phyloP scores from a whole-genome alignment of 2,113 vertebrate genomes.

The Sylvia atricapilla region DNA sequence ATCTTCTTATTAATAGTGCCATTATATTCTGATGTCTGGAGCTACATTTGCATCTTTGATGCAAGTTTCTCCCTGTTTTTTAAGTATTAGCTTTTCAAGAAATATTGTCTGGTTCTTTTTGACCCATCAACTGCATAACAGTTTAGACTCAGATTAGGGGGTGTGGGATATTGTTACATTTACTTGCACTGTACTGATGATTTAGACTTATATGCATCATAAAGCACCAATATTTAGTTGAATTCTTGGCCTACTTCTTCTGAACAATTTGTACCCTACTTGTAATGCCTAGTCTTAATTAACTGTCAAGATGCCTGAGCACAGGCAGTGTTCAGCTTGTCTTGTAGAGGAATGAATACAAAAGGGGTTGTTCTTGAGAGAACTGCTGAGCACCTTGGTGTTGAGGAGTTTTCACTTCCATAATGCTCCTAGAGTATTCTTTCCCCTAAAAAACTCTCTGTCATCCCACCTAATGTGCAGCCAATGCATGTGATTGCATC shows the following conservation, averaged over 20 bases:
- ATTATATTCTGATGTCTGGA: background rate
- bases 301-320: background rate
- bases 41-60: background rate
- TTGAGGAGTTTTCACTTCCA: background rate
- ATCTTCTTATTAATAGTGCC: background rate
- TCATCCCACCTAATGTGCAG: background rate
- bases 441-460: background rate
- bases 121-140: background rate
- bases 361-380: background rate
- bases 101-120: background rate
- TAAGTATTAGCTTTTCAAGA: background rate
- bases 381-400: background rate
- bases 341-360: background rate
- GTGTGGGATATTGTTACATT: background rate
- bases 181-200: background rate
- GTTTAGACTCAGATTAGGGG: background rate
- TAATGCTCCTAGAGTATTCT: background rate
- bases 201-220: background rate
- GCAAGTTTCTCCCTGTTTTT: background rate
- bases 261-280: background rate
- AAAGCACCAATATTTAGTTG: background rate
- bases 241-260: background rate
- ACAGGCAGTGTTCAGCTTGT: background rate
- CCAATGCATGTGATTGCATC: too few species aligned
- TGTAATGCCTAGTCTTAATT: background rate